Base-by-base conservation (phyloP, 2,888 invertebrate species). In the Cataglyphis rosenhaueri region DNA sequence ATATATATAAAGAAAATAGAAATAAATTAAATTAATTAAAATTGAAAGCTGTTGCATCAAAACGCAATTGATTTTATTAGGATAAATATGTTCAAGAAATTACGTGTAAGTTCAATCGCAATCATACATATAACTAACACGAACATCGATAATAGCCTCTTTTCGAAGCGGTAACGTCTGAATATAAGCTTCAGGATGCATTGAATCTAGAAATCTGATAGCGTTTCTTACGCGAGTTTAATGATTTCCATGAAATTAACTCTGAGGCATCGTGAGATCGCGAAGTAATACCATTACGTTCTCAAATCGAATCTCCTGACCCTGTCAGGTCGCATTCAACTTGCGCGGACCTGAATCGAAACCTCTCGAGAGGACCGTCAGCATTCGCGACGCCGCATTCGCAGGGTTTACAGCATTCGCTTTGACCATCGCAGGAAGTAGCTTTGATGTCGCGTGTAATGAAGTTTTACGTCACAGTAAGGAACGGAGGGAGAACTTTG, bases 401-500 rank as follows among this genome's bases (percentile, higher is more conserved):
- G 61, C 25, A 25, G 52, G 62, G 32, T 52, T 66, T 64, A 44
- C 41, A 41, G 52, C 52, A 75, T 61, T 64, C 76, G 76, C 66
- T 84, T 66, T 66, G 65, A 62, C 62, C 75, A 55, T 76, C 52
- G n/a, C 9, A 79, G 57, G 66, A 48, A 61, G 64, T 48, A 79
- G 82, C 88, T 92, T 92, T 90, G 91, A 91, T 87, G 87, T 89
- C 78, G 76, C 70, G 35, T 71, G 84, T 78, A 86, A 86, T 84
- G 76, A 83, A 91, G 88, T 89, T 90, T 84, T 85, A 65, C 66
- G 48, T 70, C 66, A 55, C 25, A 61, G 65, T 48, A 71, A 48
- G 78, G 66, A 71, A 73, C 78, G 61, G 8, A 55, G 38, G 55
- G 74, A 76, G 66, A 82, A 84, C 83, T 82, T 84, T 41, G 25